Conservation (phyloP, 2,113 vertebrate species). For the Chrysemys picta region DNA sequence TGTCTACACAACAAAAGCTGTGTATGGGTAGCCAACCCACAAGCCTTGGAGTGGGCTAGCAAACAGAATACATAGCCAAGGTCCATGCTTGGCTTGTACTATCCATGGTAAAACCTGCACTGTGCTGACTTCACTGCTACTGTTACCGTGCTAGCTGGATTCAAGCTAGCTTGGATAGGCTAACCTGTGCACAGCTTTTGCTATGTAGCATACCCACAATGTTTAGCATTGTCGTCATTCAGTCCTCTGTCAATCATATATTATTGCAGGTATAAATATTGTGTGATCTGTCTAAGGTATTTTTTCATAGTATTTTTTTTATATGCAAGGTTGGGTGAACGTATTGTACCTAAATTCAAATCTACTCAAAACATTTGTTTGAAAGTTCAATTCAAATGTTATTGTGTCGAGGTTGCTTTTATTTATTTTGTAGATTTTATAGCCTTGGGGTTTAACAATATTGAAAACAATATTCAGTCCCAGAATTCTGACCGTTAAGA, state of each 20-base stretch:
- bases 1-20: not conserved
- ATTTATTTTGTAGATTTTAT: conserved; percentile 1
- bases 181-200: too few species aligned
- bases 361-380: not conserved
- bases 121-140: too few species aligned
- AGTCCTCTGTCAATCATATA: not conserved
- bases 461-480: not conserved
- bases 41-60: too few species aligned
- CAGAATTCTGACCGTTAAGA: not conserved
- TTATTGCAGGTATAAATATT: not conserved
- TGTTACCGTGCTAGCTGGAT: too few species aligned
- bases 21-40: too few species aligned
- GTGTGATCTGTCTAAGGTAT: not conserved
- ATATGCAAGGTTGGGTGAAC: not conserved
- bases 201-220: not conserved
- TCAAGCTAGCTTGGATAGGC: too few species aligned
- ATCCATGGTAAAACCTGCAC: too few species aligned
- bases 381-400: not conserved
- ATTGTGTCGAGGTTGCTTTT: not conserved
- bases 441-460: conserved; percentile 26
- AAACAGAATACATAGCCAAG: too few species aligned
- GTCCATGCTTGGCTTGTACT: too few species aligned
- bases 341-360: not conserved
- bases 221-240: not conserved
- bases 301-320: not conserved